phyloP scores from a whole-genome alignment of 2,888 invertebrate genomes.

The Gibbula magus region DNA sequence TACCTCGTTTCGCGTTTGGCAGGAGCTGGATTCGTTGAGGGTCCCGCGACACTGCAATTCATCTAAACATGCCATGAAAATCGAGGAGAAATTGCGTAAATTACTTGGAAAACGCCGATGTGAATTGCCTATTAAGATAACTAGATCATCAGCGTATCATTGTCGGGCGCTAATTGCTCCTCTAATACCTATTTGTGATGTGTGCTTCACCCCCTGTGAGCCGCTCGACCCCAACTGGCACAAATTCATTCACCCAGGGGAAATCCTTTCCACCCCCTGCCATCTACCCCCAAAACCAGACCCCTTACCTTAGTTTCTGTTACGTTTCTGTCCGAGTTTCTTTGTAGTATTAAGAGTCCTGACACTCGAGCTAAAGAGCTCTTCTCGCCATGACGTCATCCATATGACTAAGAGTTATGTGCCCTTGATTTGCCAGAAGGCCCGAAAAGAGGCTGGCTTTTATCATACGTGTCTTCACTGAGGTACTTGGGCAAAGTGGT shows the following conservation, averaged over 20 bases:
- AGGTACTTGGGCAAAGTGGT: constrained; percentile 1
- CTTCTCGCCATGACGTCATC: too few relatives aligned
- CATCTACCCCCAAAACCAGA: neutral
- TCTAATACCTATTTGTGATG: too few relatives aligned
- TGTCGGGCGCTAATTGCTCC: neutral
- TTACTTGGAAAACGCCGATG: constrained; percentile 16
- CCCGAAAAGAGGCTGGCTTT: too few relatives aligned
- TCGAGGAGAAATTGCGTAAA: constrained; percentile 12
- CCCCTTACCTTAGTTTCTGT: too few relatives aligned
- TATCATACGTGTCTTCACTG: too few relatives aligned
- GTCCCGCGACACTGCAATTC: constrained; percentile 8
- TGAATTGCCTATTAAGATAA: constrained; percentile 19
- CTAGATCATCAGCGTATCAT: constrained; percentile 16
- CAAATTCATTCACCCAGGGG: neutral
- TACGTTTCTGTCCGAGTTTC: too few relatives aligned
- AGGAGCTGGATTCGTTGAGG: neutral
- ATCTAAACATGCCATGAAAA: constrained; percentile 16
- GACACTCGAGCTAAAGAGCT: too few relatives aligned
- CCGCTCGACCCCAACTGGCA: neutral
- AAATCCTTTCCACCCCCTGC: neutral
- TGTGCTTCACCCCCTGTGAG: too few relatives aligned
- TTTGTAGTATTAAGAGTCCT: too few relatives aligned
- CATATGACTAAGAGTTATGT: too few relatives aligned
- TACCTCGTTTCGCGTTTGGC: constrained; percentile 25
- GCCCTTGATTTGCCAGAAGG: too few relatives aligned